Percentiles rank a stretch among this genome's conserved stretches.
Conservation (phyloP, 2,888 invertebrate species). For the Scelioninae gen. 1 region DNA sequence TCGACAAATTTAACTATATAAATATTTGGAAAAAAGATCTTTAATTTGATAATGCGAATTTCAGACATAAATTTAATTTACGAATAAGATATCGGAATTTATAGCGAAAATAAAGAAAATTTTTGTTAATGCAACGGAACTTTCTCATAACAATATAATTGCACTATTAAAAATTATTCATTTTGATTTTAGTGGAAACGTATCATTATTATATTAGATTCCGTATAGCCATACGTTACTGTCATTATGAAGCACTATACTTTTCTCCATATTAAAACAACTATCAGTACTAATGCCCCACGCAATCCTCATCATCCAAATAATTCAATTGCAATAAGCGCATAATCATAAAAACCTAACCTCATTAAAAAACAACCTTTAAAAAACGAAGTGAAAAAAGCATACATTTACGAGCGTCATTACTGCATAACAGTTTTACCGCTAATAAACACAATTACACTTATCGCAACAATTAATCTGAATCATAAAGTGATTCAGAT, state of each 20-base stretch:
- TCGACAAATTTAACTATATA: no score
- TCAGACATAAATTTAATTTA: no score
- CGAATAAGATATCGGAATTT: no score
- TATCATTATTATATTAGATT: not conserved
- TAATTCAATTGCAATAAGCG: no score
- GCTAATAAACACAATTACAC: constrained; percentile 50
- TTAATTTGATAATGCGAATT: no score
- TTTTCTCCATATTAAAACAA: constrained; percentile 38
- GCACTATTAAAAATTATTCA: no score
- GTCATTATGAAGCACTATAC: constrained; percentile 38
- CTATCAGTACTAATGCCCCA: no score
- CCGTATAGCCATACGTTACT: constrained; percentile 5
- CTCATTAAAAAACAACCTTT: not conserved
- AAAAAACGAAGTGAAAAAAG: not conserved
- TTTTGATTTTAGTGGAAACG: not conserved
- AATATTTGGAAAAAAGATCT: no score
- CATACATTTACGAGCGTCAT: constrained; percentile 33
- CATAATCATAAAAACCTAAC: constrained; percentile 22
- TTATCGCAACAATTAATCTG: constrained; percentile 44
- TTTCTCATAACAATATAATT: no score
- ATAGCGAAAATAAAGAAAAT: no score
- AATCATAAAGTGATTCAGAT: constrained; percentile 21
- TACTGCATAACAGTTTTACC: constrained; percentile 41
- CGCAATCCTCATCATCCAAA: no score
- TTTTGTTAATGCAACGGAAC: no score